Percentiles rank a stretch among this genome's conserved stretches.
These are phyloP conservation scores for Grapholita molesta DNA, from an alignment of 1,140 invertebrate genomes.

Conservation along the genomic window DNA sequence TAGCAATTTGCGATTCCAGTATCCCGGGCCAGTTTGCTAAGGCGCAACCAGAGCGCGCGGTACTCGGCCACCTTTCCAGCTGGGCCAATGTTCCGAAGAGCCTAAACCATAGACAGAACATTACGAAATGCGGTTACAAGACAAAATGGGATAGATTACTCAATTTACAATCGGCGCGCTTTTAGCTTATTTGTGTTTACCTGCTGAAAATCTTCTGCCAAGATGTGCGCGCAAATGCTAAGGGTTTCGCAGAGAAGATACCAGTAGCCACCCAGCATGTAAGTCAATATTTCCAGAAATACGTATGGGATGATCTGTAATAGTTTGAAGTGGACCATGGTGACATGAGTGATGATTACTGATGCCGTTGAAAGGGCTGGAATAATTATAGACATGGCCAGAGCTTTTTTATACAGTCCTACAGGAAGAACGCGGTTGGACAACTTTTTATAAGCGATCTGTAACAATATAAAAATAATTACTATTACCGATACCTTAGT, in stretches of 20 bases:
- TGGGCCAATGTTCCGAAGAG: slow-evolving; percentile 81
- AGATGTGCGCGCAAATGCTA: slow-evolving; percentile 78
- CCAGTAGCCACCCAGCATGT: slow-evolving; percentile 81
- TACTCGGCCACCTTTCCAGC: slow-evolving; percentile 82
- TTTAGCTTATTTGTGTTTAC: slow-evolving; percentile 34
- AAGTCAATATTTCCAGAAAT: slow-evolving; percentile 81
- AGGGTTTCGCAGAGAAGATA: slow-evolving; percentile 81
- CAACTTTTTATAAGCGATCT: slow-evolving; percentile 78
- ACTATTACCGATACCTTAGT: not conserved
- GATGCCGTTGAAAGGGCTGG: slow-evolving; percentile 80
- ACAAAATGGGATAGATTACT: not conserved
- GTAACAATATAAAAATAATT: slow-evolving; percentile 29
- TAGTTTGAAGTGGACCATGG: slow-evolving; percentile 81
- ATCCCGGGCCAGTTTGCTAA: slow-evolving; percentile 81
- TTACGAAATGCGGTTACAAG: not conserved
- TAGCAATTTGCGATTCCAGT: slow-evolving; percentile 81
- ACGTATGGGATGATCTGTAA: slow-evolving; percentile 82
- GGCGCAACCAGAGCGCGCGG: slow-evolving; percentile 81
- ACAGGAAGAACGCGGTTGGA: slow-evolving; percentile 72
- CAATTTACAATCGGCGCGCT: not conserved
- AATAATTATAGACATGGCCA: slow-evolving; percentile 76
- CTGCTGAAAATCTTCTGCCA: slow-evolving; percentile 82
- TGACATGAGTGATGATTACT: slow-evolving; percentile 81
- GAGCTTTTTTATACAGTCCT: slow-evolving; percentile 71
- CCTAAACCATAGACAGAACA: slow-evolving; percentile 51